Percentiles rank a stretch among this genome's conserved stretches.
Conservation (phyloP, 1,140 invertebrate species). For the Scaptomyza hsui region DNA sequence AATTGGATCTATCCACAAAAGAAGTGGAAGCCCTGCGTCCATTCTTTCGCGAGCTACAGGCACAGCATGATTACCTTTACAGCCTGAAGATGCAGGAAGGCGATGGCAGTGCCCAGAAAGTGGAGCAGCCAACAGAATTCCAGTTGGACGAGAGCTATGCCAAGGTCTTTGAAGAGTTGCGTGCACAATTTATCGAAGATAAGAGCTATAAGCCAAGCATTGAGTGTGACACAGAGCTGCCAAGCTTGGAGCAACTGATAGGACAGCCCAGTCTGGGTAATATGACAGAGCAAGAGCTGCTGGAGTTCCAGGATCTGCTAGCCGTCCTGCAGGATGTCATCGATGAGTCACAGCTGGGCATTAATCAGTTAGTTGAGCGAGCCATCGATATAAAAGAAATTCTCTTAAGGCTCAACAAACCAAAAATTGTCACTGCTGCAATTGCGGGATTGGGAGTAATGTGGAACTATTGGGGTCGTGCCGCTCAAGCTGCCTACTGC, state of each 20-base stretch:
- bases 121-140: neutral
- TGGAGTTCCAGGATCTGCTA: conserved; percentile 61
- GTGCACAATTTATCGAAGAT: conserved; percentile 38
- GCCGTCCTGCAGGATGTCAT: conserved; percentile 67
- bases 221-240: conserved; percentile 66
- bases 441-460: conserved; percentile 53
- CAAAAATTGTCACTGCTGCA: conserved; percentile 67
- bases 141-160: conserved; percentile 37
- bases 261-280: conserved; percentile 29
- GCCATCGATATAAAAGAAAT: conserved; percentile 59
- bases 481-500: conserved; percentile 68
- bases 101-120: conserved; percentile 48
- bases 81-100: conserved; percentile 37
- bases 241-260: conserved; percentile 60
- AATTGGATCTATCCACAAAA: conserved; percentile 49
- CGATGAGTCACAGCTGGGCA: conserved; percentile 66
- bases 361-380: conserved; percentile 56
- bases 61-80: conserved; percentile 64
- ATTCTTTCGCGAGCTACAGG: conserved; percentile 63
- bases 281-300: conserved; percentile 41
- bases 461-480: conserved; percentile 58
- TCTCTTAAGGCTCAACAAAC: conserved; percentile 66
- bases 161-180: conserved; percentile 50
- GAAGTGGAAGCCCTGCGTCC: conserved; percentile 65
- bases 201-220: conserved; percentile 42